These are phyloP conservation scores for Bugulina stolonifera DNA, from an alignment of 2,888 invertebrate species.

Conservation along the genomic window DNA sequence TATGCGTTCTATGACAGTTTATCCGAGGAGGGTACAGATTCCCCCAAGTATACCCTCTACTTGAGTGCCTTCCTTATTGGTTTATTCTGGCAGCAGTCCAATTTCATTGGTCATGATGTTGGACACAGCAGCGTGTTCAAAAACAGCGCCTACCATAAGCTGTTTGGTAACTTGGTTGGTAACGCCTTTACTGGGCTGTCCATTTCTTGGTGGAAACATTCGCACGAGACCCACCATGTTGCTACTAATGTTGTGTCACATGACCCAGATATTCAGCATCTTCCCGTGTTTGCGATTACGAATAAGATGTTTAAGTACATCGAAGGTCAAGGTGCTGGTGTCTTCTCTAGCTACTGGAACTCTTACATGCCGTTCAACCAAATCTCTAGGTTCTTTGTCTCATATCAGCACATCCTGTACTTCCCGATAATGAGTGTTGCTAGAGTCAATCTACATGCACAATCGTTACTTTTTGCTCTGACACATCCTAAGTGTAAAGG, in stretches of 20 bases:
- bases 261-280: conserved; percentile 27
- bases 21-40: background rate
- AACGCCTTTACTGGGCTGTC: conserved; percentile 25
- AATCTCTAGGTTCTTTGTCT: conserved; percentile 21
- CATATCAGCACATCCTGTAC: conserved; percentile 20
- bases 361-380: conserved; percentile 6
- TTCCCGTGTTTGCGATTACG: conserved; percentile 26
- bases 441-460: conserved; percentile 24
- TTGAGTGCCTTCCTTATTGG: conserved; percentile 13
- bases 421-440: conserved; percentile 25
- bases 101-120: conserved; percentile 26
- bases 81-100: conserved; percentile 25
- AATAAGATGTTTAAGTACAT: conserved; percentile 20
- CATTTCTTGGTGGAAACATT: conserved; percentile 27
- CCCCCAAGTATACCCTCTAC: background rate
- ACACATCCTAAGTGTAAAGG: conserved; percentile 3
- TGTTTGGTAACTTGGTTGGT: conserved; percentile 21
- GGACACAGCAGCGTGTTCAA: conserved; percentile 25
- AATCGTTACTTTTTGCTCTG: conserved; percentile 24
- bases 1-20: background rate
- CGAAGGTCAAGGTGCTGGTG: background rate
- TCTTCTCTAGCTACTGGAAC: conserved; percentile 17
- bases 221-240: conserved; percentile 26
- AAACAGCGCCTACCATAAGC: background rate
- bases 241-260: conserved; percentile 22